Evolutionary conservation across 2,888 invertebrate species (phyloP), one percentile per base, ranked within the genome.

Genomic region (Cabera pusaria): DNA sequence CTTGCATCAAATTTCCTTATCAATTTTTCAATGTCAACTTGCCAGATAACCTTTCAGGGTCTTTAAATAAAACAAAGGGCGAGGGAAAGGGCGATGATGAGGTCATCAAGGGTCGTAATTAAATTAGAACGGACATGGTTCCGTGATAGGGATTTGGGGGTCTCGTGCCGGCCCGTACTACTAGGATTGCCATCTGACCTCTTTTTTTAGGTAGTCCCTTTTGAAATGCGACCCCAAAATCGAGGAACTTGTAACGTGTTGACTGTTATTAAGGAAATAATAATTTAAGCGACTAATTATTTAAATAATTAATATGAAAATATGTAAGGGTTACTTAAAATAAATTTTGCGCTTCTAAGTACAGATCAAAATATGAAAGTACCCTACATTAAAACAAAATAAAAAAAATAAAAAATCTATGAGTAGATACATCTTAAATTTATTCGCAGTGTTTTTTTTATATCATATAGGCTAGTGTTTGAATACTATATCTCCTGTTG

Each of bases 51-150:
- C 54, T 56, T 59, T 56, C 40, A 50, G 56, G 47, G 47, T 49
- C 9, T 51, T 60, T 57, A 61, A 72, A 74, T 72, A 69, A 70
- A 69, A 67, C 65, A 71, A 69, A 70, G 68, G 71, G 61, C 64
- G 58, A 55, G 34, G 56, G 61, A 26, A 64, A 61, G 65, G 63
- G 68, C 70, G 58, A 68, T 72, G 71, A 78, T 75, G 72, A 74
- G 68, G 72, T 73, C 76, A 76, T 74, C 71, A 72, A 55, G 60
- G 62, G 59, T 59, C 54, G 67, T 78, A 69, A 74, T 80, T 78
- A 72, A 80, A 78, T 81, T 75, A 77, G 64, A 63, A 53, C 59
- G 27, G 51, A 35, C 25, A 27, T 18, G 18, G 28, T 28, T 8
- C 5, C 21, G 41, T 25, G 35, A 25, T 31, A 22, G 41, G 41